A percentile compares a stretch with the other conserved stretches of the same genome.
These are phyloP conservation scores for Branchinecta lynchi DNA, from an alignment of 1,140 invertebrate species.

Conservation along the genomic window DNA sequence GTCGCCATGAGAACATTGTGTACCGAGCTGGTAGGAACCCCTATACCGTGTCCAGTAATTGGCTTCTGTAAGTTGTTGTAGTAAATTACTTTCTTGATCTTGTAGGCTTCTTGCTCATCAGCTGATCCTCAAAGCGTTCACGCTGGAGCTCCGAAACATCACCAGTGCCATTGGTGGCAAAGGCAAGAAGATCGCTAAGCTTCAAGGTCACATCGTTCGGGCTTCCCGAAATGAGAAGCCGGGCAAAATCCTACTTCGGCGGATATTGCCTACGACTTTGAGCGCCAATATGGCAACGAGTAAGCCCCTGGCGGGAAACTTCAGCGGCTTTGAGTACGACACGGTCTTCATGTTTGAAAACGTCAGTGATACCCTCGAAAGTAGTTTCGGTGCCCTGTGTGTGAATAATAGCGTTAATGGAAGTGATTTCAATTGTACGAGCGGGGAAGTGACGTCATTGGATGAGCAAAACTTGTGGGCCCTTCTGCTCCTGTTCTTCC, in stretches of 20 bases:
- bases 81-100: too few relatives aligned
- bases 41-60: too few relatives aligned
- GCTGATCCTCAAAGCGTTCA: neutral
- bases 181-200: neutral
- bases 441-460: neutral
- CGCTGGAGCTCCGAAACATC: neutral
- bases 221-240: conserved; percentile 2
- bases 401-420: neutral
- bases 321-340: neutral
- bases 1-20: too few relatives aligned
- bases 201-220: neutral
- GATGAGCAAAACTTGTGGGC: conserved; percentile 50
- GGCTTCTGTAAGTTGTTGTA: too few relatives aligned
- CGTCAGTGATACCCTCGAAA: too few relatives aligned
- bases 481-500: conserved; percentile 69
- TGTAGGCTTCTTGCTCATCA: too few relatives aligned
- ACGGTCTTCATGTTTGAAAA: neutral
- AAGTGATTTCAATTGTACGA: neutral
- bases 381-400: neutral
- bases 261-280: neutral
- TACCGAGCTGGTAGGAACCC: too few relatives aligned
- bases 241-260: neutral
- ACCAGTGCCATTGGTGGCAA: neutral
- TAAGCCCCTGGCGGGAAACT: neutral
- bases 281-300: neutral